Conservation (phyloP, 1,140 invertebrate genomes). For the Leucophenga varia region DNA sequence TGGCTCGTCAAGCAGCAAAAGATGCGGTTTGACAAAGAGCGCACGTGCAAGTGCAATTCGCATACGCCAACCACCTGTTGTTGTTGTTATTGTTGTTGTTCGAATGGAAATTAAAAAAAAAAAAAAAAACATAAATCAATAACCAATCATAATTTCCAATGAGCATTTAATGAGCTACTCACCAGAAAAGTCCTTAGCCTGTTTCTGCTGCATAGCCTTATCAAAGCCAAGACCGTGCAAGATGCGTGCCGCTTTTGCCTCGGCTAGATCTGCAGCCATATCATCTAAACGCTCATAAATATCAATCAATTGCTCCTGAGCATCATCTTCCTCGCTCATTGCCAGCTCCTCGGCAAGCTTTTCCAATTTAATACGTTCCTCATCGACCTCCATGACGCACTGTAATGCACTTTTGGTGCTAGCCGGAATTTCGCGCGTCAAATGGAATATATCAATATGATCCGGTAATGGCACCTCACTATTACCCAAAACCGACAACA, state of each 20-base stretch:
- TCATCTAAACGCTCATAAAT: conserved; percentile 98
- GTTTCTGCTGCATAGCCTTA: conserved; percentile 88
- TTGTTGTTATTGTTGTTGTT: too few species aligned
- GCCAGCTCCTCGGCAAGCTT: conserved; percentile 89
- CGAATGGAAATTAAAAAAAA: too few species aligned
- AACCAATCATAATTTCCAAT: too few species aligned
- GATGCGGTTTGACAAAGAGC: conserved; percentile 88
- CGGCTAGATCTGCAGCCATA: conserved; percentile 92
- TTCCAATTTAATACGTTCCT: conserved; percentile 89
- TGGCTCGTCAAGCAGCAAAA: conserved; percentile 93
- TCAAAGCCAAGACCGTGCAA: conserved; percentile 96
- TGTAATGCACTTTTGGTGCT: conserved; percentile 90
- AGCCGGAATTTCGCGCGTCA: conserved; percentile 95
- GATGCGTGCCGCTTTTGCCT: conserved; percentile 90
- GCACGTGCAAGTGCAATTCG: conserved; percentile 96
- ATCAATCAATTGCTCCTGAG: conserved; percentile 95
- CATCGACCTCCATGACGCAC: conserved; percentile 98
- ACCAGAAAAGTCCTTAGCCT: conserved; percentile 92
- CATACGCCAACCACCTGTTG: conserved; percentile 97
- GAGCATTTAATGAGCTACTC: conserved; percentile 6
- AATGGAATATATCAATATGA: conserved; percentile 96
- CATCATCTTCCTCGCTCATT: conserved; percentile 85
- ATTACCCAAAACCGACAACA: conserved; percentile 88
- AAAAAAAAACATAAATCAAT: too few species aligned
- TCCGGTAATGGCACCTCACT: conserved; percentile 95